Conservation (phyloP, 2,113 vertebrate species). For the Xenus cinereus region DNA sequence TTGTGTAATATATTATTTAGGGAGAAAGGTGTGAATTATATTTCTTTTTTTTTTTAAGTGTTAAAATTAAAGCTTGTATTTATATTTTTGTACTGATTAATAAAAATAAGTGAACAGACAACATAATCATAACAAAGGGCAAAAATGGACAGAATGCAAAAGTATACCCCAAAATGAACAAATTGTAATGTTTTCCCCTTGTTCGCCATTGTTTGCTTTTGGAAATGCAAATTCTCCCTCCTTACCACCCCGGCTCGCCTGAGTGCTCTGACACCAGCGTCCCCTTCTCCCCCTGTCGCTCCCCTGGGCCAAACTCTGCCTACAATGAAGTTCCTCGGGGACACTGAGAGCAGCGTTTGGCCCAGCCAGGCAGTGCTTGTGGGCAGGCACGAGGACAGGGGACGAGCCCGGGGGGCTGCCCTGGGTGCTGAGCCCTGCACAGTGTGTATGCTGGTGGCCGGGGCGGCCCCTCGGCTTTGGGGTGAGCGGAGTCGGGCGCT, state of each 20-base stretch:
- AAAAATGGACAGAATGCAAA: not conserved
- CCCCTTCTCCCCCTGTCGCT: not conserved
- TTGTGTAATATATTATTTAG: constrained; percentile 40
- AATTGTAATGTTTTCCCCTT: not conserved
- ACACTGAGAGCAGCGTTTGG: constrained; percentile 33
- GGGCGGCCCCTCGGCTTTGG: not conserved
- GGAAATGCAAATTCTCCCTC: not conserved
- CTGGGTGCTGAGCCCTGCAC: not conserved
- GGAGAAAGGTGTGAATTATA: constrained; percentile 50
- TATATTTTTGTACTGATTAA: constrained; percentile 66
- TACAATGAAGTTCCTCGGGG: constrained; percentile 27
- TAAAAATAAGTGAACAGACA: constrained; percentile 40
- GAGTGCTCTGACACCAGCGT: not conserved
- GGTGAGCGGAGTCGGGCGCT: not conserved
- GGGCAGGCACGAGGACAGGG: not conserved
- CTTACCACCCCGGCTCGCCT: not conserved
- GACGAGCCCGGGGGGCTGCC: not conserved
- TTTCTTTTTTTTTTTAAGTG: constrained; percentile 7
- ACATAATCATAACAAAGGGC: constrained; percentile 5
- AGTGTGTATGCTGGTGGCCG: not conserved
- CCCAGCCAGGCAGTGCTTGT: not conserved
- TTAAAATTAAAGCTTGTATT: constrained; percentile 64
- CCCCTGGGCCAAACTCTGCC: not conserved
- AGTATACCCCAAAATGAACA: not conserved
- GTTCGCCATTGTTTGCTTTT: not conserved